These are phyloP conservation scores for Lathronympha strigana DNA, from an alignment of 2,888 invertebrate species.

Conservation along the genomic window DNA sequence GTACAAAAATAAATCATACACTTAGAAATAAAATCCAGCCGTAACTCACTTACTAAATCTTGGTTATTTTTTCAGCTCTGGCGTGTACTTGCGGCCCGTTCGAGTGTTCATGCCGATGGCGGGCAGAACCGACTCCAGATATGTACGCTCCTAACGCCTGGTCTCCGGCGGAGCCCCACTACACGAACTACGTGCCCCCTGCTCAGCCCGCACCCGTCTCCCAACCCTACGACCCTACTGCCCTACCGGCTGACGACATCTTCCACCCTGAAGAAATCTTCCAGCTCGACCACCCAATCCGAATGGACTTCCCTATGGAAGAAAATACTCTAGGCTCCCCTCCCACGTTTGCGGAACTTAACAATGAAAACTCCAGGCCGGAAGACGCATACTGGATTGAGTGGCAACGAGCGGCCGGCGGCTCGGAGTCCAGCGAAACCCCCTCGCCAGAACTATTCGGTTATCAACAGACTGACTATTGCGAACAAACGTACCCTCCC, in stretches of 20 bases:
- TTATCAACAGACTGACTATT: constrained; percentile 74
- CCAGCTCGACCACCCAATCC: constrained; percentile 89
- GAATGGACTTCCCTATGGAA: constrained; percentile 85
- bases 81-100: constrained; percentile 90
- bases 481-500: constrained; percentile 68
- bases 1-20: too few relatives aligned
- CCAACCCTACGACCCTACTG: constrained; percentile 84
- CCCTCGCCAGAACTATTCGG: constrained; percentile 83
- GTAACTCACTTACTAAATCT: constrained; percentile 8
- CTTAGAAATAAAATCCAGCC: background rate
- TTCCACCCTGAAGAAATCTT: constrained; percentile 92
- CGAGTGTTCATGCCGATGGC: constrained; percentile 87
- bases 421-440: constrained; percentile 81
- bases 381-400: constrained; percentile 85
- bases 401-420: constrained; percentile 77
- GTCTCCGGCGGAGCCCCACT: constrained; percentile 67
- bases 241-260: constrained; percentile 86
- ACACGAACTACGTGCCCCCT: constrained; percentile 63
- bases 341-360: constrained; percentile 88
- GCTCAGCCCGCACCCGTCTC: constrained; percentile 63
- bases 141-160: constrained; percentile 67
- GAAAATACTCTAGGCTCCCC: constrained; percentile 85
- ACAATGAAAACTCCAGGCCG: constrained; percentile 87
- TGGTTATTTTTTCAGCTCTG: constrained; percentile 74
- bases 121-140: constrained; percentile 64